These are phyloP conservation scores for Philaenus spumarius DNA, from an alignment of 1,140 invertebrate species.

Conservation along the genomic window DNA sequence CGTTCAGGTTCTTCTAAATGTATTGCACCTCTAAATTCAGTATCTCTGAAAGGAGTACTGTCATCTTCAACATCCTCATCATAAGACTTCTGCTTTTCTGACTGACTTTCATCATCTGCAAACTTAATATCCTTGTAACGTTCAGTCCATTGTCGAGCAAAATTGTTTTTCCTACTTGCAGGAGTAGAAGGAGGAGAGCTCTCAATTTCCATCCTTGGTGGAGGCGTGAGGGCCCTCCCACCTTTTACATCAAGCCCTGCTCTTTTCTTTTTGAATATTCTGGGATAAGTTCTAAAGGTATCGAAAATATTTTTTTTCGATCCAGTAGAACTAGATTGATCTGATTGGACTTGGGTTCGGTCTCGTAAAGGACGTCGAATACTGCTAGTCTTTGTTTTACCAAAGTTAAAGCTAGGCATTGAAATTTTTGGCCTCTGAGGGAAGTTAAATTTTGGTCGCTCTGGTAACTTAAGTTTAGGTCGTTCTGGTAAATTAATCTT, in stretches of 20 bases:
- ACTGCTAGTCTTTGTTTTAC: conserved; percentile 19
- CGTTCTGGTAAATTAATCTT: conserved; percentile 54
- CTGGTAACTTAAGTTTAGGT: conserved; percentile 52
- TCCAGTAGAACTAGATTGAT: conserved; percentile 11
- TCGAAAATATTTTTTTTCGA: conserved; percentile 48
- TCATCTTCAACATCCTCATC: conserved; percentile 24
- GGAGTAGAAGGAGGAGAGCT: conserved; percentile 21
- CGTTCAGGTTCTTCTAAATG: conserved; percentile 15
- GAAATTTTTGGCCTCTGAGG: conserved; percentile 15
- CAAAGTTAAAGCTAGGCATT: conserved; percentile 21
- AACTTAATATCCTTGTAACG: conserved; percentile 26
- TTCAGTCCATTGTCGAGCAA: conserved; percentile 19
- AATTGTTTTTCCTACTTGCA: conserved; percentile 12
- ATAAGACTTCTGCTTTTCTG: conserved; percentile 19
- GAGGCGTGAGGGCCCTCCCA: conserved; percentile 18
- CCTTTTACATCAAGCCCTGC: conserved; percentile 13
- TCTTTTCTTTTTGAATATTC: conserved; percentile 57
- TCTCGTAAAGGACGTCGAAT: conserved; percentile 27
- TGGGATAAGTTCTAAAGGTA: conserved; percentile 63
- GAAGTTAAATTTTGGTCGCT: conserved; percentile 39
- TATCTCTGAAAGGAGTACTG: conserved; percentile 25
- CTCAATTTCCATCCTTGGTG: conserved; percentile 21
- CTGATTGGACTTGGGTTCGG: conserved; percentile 8
- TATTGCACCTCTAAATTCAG: conserved; percentile 26
- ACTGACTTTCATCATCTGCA: conserved; percentile 24